Conservation (phyloP, 2,113 vertebrate species). For the Sula dactylatra region DNA sequence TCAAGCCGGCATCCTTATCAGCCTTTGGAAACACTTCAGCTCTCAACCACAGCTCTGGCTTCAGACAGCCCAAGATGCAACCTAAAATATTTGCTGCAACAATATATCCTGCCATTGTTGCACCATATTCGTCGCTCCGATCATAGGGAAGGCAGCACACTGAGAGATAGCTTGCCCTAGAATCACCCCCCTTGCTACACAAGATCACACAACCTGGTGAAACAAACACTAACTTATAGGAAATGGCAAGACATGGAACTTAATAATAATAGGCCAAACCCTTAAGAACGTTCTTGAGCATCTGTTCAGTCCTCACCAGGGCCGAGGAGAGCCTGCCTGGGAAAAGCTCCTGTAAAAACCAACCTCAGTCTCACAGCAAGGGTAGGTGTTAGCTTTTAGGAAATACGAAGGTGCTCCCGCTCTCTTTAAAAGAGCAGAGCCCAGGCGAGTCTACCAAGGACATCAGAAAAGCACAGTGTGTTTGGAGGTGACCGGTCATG, state of each 20-base stretch:
- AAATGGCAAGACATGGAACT: neutral
- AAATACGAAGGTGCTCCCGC: neutral
- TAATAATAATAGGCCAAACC: neutral
- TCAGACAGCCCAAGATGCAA: neutral
- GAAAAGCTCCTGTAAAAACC: neutral
- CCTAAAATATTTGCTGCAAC: neutral
- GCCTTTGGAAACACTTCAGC: neutral
- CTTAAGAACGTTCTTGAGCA: neutral
- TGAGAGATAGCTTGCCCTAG: neutral
- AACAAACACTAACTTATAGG: neutral
- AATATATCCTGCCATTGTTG: neutral
- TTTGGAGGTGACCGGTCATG: neutral
- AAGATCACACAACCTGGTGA: neutral
- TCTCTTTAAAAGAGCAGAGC: neutral
- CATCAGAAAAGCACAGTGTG: neutral
- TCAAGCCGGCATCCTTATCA: neutral
- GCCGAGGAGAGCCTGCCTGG: neutral
- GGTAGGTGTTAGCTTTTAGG: neutral
- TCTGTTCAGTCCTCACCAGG: neutral
- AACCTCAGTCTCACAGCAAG: neutral
- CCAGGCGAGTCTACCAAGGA: neutral
- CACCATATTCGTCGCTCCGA: neutral
- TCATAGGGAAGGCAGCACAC: neutral
- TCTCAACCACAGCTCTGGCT: neutral
- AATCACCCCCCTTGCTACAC: neutral